Base-by-base conservation (phyloP, 2,113 vertebrate species). In the Colinus virginianus region DNA sequence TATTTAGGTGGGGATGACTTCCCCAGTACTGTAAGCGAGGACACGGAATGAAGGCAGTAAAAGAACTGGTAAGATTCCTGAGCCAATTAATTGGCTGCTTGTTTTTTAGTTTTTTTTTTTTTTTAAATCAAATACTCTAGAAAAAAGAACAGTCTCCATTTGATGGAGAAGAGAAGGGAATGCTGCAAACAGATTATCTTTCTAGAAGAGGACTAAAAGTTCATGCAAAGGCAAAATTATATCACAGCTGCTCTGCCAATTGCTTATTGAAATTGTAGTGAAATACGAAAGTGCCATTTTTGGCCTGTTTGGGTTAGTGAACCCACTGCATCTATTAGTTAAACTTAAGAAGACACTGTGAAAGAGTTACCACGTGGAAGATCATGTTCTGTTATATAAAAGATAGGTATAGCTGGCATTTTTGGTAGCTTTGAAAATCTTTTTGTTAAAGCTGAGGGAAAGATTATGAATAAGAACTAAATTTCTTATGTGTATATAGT, bases 201-300 rank as follows among this genome's bases (percentile, higher is more conserved):
- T 86, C 71, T 34, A 40, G 80, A 94, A 56, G 30, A 81, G 23
- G 49, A 34, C 66, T 84, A 84, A 85, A 77, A 86, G 7, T 66
- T 84, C 30, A 7, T 48, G 42, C n/a, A 72, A 90, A 88, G 55
- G 34, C 46, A 90, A 51, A 85, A 80, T 85, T 88, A 94, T 88
- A 36, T 53, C 38, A 32, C 42, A 69, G 79, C 72, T 78, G 11
- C 70, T 92, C 78, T 78, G 63, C 63, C 84, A 93, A 0, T 7
- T 90, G 49, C 64, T 74, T 74, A 76, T 46, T 95, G 82, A 90
- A 90, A 45, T 91, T 70, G 51, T 34, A 67, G 32, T 91, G 82
- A 95, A 93, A 96, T 85, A 93, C 61, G 69, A 38, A 86, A 90
- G 62, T 62, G 81, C 74, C 84, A 69, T 87, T 96, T 95, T 76